A percentile compares a stretch with the other conserved stretches of the same genome.
Evolutionary conservation across 2,797 vertebrate genomes (phyloP).

Genomic region (Sebastes oblongus): DNA sequence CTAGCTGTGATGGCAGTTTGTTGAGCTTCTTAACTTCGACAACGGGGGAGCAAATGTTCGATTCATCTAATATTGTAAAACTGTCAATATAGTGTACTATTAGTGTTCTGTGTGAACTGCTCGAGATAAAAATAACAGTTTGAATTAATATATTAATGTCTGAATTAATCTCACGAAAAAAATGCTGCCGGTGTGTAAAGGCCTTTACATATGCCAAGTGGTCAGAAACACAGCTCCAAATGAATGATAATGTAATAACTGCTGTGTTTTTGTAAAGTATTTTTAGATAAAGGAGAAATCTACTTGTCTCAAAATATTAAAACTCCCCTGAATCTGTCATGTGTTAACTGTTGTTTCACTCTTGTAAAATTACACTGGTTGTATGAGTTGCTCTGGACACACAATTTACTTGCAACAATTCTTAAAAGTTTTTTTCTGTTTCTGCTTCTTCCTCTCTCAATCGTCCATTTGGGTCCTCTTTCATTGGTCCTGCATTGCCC

Average conservation of each 20-base stretch:
- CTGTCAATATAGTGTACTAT: no score
- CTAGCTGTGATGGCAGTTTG: no score
- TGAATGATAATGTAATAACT: no score
- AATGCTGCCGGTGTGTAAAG: no score
- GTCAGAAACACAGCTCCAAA: no score
- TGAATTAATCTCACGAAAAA: no score
- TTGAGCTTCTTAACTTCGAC: no score
- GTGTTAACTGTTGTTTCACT: not conserved
- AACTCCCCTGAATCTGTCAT: not conserved
- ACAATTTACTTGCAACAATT: not conserved
- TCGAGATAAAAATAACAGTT: no score
- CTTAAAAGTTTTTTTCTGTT: slow-evolving; percentile 12
- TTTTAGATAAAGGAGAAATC: not conserved
- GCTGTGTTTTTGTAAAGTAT: not conserved
- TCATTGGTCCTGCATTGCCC: not conserved
- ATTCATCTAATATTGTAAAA: no score
- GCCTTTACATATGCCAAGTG: fast-evolving
- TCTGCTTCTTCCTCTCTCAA: not conserved
- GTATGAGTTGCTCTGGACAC: not conserved
- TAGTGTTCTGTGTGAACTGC: no score
- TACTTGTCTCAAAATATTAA: not conserved
- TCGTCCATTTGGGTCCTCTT: not conserved
- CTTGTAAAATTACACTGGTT: not conserved
- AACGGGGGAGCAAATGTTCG: no score
- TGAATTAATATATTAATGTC: no score